Evolutionary conservation across 2,888 invertebrate genomes (phyloP), one percentile per base, ranked within the genome.

Genomic region (Heliothis peltigera): DNA sequence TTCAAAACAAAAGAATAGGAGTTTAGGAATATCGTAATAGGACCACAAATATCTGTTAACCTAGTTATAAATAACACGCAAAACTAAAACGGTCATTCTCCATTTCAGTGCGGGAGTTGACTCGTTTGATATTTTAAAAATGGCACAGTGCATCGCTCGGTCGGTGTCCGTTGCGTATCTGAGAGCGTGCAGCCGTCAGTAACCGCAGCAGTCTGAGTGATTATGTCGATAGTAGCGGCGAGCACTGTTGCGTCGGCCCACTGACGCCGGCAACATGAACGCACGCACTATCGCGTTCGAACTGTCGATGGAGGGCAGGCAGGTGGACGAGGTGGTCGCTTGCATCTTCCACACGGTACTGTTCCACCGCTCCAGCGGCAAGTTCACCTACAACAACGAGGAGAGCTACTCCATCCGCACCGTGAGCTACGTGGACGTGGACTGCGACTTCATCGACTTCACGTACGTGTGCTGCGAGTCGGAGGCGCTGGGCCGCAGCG

Each of bases 371-470:
- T 97, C 98, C 67, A 96, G 98, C 81, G 98, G 98, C 69, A 98
- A 98, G 96, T 99, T 99, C 95, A 97, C 97, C 64, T 99, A 99
- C 95, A 98, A 97, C 91, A 97, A 97, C 88, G 99, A 99, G 92
- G 98, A 98, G 84, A 98, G 97, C 92, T 99, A 99, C 92, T 98
- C 98, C 21, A 98, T 99, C 81, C 99, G 99, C 55, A 98, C 99
- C 1, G 96, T 99, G 59, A 99, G 99, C 75, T 98, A 98, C 87
- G 97, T 98, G 80, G 99, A 99, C 92, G 98, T 99, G 42, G 98
- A 99, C 92, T 99, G 99, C 95, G 98, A 99, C 92, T 99, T 98
- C 89, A 98, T 99, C 84, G 99, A 99, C 93, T 97, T 99, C 89
- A 99, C 99, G 7, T 99, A 99, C 93, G 99, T 98, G 25, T 98